Evolutionary conservation across 1,140 invertebrate genomes (phyloP).

Genomic region (Drosophila murphyi): DNA sequence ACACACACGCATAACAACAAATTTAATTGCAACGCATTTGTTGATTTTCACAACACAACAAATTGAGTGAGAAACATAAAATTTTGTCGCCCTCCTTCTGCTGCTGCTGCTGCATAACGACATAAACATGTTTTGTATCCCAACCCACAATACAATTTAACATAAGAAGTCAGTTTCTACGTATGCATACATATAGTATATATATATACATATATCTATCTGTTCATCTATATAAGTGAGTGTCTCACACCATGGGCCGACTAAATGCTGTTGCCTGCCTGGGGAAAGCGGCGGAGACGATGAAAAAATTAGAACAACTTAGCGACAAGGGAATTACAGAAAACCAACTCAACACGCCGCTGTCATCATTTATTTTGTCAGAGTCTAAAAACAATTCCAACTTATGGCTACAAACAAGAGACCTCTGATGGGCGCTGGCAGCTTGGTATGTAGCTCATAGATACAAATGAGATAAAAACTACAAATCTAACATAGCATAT

Average conservation of each 20-base stretch:
- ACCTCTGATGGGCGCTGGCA: conserved; percentile 46
- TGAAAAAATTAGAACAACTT: conserved; percentile 80
- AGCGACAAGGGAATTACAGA: conserved; percentile 49
- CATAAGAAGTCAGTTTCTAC: conserved; percentile 30
- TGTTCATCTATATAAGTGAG: conserved; percentile 35
- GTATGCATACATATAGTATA: conserved; percentile 17
- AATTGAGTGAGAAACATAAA: conserved; percentile 81
- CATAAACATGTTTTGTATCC: conserved; percentile 44
- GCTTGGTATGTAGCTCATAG: conserved; percentile 49
- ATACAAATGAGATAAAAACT: conserved; percentile 72
- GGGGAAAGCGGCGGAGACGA: conserved; percentile 19
- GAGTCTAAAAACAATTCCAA: conserved; percentile 78
- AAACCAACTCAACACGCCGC: conserved; percentile 62
- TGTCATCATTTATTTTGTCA: conserved; percentile 82
- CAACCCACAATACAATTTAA: conserved; percentile 35
- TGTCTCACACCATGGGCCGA: conserved; percentile 36
- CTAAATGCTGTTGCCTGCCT: conserved; percentile 11
- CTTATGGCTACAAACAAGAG: conserved; percentile 77
- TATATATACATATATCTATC: conserved; percentile 11
- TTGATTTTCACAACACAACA: conserved; percentile 69
- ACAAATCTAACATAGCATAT: conserved; percentile 18
- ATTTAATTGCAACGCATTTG: conserved; percentile 76
- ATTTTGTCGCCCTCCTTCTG: conserved; percentile 55
- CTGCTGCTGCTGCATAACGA: conserved; percentile 32
- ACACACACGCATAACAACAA: conserved; percentile 34